Percentiles rank a stretch among this genome's conserved stretches.
Evolutionary conservation across 2,113 vertebrate species (phyloP).

Genomic region (Phainopepla nitens): DNA sequence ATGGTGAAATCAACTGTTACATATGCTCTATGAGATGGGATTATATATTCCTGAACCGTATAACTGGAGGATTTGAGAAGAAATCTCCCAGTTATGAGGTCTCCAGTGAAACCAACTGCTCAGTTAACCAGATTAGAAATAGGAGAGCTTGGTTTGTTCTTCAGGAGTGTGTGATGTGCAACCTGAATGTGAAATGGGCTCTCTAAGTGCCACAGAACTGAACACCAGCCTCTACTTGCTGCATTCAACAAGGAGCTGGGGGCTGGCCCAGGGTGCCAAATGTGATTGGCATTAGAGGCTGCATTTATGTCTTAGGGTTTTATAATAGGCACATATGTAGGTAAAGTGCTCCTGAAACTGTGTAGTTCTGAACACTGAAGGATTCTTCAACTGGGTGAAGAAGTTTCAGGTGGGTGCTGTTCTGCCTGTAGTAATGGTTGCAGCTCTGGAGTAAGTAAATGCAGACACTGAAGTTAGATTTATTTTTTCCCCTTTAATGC

Average conservation of each 20-base stretch:
- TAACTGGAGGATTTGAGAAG: not conserved
- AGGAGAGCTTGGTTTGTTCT: not conserved
- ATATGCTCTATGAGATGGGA: not conserved
- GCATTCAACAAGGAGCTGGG: conserved; percentile 32
- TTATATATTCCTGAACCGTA: not conserved
- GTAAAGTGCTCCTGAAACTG: not conserved
- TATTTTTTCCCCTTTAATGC: not conserved
- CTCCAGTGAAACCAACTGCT: not conserved
- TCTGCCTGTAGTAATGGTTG: not conserved
- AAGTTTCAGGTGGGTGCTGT: not conserved
- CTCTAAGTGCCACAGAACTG: not conserved
- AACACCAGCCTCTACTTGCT: not conserved
- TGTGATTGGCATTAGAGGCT: conserved; percentile 11
- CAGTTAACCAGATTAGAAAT: not conserved
- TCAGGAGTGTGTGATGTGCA: not conserved
- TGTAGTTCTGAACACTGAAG: not conserved
- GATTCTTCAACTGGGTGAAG: not conserved
- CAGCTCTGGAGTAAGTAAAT: not conserved
- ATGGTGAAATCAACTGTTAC: not conserved
- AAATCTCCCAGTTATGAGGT: not conserved
- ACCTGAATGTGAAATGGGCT: not conserved
- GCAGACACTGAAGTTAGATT: not conserved
- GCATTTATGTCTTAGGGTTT: not conserved
- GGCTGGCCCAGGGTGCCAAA: conserved; percentile 19
- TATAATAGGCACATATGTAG: not conserved